Conservation (phyloP, 2,113 vertebrate genomes). For the Chionis minor region DNA sequence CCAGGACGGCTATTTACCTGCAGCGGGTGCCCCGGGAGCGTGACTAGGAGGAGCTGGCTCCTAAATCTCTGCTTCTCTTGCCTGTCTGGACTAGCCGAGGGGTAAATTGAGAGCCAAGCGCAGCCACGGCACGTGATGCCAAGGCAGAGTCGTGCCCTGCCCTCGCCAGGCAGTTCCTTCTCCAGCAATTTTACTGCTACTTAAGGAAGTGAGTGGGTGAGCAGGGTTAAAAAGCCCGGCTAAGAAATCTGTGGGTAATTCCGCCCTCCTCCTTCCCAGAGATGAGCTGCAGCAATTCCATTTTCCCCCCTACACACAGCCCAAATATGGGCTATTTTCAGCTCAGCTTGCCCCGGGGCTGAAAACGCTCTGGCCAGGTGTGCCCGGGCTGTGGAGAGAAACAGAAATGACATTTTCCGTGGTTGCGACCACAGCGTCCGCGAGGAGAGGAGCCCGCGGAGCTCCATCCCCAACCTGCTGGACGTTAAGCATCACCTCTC, state of each 20-base stretch:
- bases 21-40: background rate
- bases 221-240: background rate
- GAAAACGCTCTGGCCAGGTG: background rate
- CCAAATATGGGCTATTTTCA: background rate
- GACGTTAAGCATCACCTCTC: background rate
- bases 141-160: background rate
- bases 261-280: background rate
- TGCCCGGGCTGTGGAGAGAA: background rate
- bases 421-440: too few relatives aligned
- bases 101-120: background rate
- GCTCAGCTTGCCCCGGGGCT: background rate
- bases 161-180: background rate
- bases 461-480: rapidly evolving
- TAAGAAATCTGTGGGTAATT: background rate
- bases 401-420: background rate
- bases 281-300: background rate
- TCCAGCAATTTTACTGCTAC: background rate
- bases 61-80: background rate
- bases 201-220: background rate
- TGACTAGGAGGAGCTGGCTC: background rate
- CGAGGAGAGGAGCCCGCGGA: rapidly evolving
- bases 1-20: background rate
- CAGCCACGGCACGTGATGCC: background rate
- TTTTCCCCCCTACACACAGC: background rate
- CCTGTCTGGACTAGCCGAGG: background rate